Base-by-base conservation (phyloP, 2,113 vertebrate genomes). In the Oryzias celebensis region DNA sequence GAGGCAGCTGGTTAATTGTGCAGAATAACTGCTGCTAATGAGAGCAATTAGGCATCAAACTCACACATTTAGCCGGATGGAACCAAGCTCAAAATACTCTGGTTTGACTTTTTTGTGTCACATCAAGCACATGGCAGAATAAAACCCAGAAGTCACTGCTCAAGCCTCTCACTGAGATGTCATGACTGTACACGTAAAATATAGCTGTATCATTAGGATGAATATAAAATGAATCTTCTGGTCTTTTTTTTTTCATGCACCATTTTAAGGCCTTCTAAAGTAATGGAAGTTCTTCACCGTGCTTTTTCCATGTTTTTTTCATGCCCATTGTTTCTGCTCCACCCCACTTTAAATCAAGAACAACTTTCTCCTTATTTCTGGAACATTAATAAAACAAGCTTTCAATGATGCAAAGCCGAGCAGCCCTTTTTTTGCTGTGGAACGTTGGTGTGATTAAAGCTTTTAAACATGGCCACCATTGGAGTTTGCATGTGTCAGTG, bases 301-400 rank as follows among this genome's bases (percentile, higher is more conserved):
- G 70, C 66, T 50, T 73, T 50, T 73, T 52, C 45, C 73, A 88
- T 89, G 85, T 85, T 90, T 88, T 85, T 89, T 90, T 90, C 86
- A 91, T 91, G 85, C 77, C 79, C 78, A 89, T 91, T 90, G 90
- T 90, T 91, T 87, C 89, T 80, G 82, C 86, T 82, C 73, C 75
- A 85, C 68, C 85, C 84, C 77, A 83, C 84, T 89, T 89, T 83
- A 88, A 87, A 87, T 87, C 84, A 87, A 82, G 74, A 84, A 66
- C 77, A n/a, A n/a, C n/a, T n/a, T n/a, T n/a, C n/a, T n/a, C n/a
- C n/a, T n/a, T n/a, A n/a, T n/a, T n/a, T n/a, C n/a, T n/a, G n/a
- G n/a, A n/a, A 64, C 90, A 91, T 91, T 89, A 92, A 92, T 91
- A 92, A 92, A 92, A 88, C 88, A 91, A 68, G 82, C 84, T 85